These are phyloP conservation scores for Erebia aethiops DNA, from an alignment of 2,888 invertebrate genomes.

Conservation along the genomic window DNA sequence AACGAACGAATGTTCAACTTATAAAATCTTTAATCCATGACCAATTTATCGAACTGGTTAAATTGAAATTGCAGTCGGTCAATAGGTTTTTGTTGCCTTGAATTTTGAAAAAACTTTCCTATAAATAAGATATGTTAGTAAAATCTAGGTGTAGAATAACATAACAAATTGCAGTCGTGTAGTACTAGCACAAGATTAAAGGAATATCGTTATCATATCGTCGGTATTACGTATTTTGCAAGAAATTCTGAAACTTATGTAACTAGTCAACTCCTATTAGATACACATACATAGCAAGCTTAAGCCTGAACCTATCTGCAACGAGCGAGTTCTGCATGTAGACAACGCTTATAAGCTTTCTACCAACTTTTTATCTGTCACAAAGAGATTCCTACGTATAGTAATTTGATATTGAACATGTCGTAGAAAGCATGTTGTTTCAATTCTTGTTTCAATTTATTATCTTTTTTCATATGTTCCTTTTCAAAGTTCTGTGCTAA, in stretches of 20 bases:
- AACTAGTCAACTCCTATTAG: not conserved
- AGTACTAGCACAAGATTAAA: not conserved
- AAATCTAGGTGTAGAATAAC: not conserved
- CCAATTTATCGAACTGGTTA: not conserved
- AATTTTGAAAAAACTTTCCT: too few relatives aligned
- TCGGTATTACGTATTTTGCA: not conserved
- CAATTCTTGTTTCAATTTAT: not conserved
- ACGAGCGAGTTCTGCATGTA: constrained; percentile 1
- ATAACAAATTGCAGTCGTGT: not conserved
- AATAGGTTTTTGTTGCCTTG: too few relatives aligned
- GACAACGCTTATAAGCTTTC: not conserved
- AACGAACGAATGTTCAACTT: constrained; percentile 50
- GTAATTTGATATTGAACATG: not conserved
- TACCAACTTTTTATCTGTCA: not conserved
- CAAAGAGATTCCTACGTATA: not conserved
- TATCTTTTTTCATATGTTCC: not conserved
- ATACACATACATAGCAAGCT: not conserved
- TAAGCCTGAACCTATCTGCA: not conserved
- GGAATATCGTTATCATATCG: not conserved
- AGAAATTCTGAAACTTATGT: not conserved
- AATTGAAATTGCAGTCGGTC: not conserved
- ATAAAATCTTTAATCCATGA: constrained; percentile 14
- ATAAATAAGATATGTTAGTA: not conserved
- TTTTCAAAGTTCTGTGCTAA: too few relatives aligned
- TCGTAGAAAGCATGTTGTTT: not conserved